A percentile compares a stretch with the other conserved stretches of the same genome.
Conservation (phyloP, 2,888 invertebrate genomes). For the Macrophya alboannulata region DNA sequence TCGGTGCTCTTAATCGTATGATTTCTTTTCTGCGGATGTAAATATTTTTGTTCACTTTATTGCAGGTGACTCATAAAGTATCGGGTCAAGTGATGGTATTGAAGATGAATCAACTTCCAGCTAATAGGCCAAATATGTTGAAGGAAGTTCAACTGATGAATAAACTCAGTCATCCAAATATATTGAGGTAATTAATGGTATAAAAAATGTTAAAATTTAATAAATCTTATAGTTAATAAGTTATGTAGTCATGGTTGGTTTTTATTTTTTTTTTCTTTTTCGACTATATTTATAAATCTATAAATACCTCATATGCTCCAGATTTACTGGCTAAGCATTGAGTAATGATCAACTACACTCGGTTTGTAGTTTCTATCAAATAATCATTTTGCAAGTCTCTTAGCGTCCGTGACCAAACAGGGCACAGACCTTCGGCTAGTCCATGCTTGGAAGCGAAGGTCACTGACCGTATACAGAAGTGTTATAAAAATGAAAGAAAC, state of each 20-base stretch:
- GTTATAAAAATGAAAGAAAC: slow-evolving; percentile 43
- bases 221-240: not conserved
- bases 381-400: slow-evolving; percentile 47
- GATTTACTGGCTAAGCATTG: slow-evolving; percentile 22
- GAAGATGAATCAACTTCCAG: slow-evolving; percentile 96
- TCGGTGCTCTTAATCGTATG: not conserved
- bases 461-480: slow-evolving; percentile 71
- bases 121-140: slow-evolving; percentile 97
- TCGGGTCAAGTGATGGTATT: slow-evolving; percentile 98
- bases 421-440: slow-evolving; percentile 72
- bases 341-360: slow-evolving; percentile 6
- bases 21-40: not conserved
- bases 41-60: slow-evolving; percentile 68
- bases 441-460: slow-evolving; percentile 70
- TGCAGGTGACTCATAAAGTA: slow-evolving; percentile 95
- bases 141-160: slow-evolving; percentile 99
- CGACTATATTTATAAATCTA: slow-evolving; percentile 1
- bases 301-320: slow-evolving; percentile 20
- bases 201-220: not conserved
- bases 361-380: slow-evolving; percentile 36
- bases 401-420: slow-evolving; percentile 64
- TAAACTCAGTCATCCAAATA: slow-evolving; percentile 96
- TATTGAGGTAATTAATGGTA: slow-evolving; percentile 87
- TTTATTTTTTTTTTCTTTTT: not conserved
- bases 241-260: not conserved